Conservation (phyloP, 2,888 invertebrate species). For the Atrina japonica region DNA sequence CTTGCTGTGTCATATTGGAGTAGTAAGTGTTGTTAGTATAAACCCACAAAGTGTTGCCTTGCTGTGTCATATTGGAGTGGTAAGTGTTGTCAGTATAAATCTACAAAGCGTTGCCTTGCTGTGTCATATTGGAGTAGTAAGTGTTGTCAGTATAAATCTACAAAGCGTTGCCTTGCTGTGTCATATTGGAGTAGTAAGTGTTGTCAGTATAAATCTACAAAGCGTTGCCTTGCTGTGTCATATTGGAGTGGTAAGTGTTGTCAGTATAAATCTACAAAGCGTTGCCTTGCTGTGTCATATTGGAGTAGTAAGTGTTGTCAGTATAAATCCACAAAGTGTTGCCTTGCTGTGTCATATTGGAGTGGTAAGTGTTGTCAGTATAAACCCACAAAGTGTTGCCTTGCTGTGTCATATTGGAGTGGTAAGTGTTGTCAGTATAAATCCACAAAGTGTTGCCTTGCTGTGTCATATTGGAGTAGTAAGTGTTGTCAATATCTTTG, state of each 20-base stretch:
- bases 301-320: conserved; percentile 88
- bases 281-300: conserved; percentile 97
- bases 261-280: conserved; percentile 94
- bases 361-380: conserved; percentile 88
- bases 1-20: conserved; percentile 97
- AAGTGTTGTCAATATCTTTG: no score
- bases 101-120: conserved; percentile 95
- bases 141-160: conserved; percentile 90
- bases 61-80: conserved; percentile 97
- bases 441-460: conserved; percentile 95
- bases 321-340: conserved; percentile 95
- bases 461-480: conserved; percentile 97
- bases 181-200: conserved; percentile 93
- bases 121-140: conserved; percentile 95
- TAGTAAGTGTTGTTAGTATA: conserved; percentile 88
- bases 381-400: conserved; percentile 96
- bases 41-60: conserved; percentile 97
- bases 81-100: conserved; percentile 88
- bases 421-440: conserved; percentile 88
- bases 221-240: conserved; percentile 97
- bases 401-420: conserved; percentile 97
- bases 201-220: conserved; percentile 91
- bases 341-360: conserved; percentile 98
- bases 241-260: conserved; percentile 89
- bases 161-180: conserved; percentile 96